Evolutionary conservation across 1,140 invertebrate genomes (phyloP).

Genomic region (Lepidotrigona ventralis): DNA sequence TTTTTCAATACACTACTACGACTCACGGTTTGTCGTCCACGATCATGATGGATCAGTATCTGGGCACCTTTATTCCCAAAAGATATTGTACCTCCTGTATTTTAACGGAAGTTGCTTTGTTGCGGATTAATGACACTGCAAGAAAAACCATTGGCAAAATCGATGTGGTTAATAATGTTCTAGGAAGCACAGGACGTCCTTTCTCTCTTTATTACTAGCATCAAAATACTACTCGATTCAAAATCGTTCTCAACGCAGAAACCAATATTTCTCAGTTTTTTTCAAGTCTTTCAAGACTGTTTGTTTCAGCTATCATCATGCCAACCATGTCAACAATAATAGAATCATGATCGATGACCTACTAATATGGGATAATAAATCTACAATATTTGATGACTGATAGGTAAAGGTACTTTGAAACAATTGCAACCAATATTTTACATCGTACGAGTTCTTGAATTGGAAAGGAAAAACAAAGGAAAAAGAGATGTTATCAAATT

Average conservation of each 20-base stretch:
- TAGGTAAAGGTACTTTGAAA: too few species aligned
- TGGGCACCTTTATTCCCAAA: conserved; percentile 60
- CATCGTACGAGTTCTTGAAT: too few species aligned
- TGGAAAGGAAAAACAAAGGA: too few species aligned
- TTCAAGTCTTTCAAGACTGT: neutral
- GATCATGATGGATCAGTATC: conserved; percentile 75
- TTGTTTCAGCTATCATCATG: neutral
- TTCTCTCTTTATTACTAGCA: neutral
- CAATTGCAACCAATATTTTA: too few species aligned
- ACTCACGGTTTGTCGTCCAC: conserved; percentile 80
- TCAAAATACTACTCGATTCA: too few species aligned
- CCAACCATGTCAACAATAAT: too few species aligned
- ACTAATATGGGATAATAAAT: too few species aligned
- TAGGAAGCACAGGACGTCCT: neutral
- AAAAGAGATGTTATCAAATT: too few species aligned
- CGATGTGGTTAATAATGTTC: conserved; percentile 37
- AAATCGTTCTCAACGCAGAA: conserved; percentile 22
- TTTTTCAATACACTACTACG: conserved; percentile 25
- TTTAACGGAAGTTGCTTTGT: conserved; percentile 36
- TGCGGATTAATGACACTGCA: conserved; percentile 72
- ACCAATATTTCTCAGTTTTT: neutral
- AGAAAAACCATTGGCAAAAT: conserved; percentile 71
- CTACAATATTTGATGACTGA: too few species aligned
- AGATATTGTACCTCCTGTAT: conserved; percentile 46
- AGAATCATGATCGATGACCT: too few species aligned